Base-by-base conservation (phyloP, 2,888 invertebrate genomes). In the Pseudococcus viburni region DNA sequence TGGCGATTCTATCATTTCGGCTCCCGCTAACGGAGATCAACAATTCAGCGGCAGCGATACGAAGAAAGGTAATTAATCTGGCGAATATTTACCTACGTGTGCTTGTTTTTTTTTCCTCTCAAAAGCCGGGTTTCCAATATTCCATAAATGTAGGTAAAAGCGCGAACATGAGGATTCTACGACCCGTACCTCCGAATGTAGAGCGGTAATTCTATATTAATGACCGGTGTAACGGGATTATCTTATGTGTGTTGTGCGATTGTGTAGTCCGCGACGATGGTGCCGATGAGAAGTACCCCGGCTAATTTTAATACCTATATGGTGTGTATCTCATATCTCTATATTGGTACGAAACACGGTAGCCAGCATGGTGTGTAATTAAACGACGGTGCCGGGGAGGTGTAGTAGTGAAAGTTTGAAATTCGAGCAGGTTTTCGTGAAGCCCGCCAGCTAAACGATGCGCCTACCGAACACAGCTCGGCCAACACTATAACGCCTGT, bases 1-100 rank as follows among this genome's bases (percentile, higher is more conserved):
- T 85, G 85, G 73, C 42, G 88, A 88, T 88, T 88, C 88, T 17
- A 88, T 85, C 26, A 88, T 85, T 9, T 88, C 88, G 6, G 88
- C 88, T 8, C 88, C 88, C 9, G 64, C 84, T 1, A 64, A 87
- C 33, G 73, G 73, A 68, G 87, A 87, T 51, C 73, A 87, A 22
- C 59, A 33, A 12, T 7, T 12, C n/a, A 42, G 8, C 5, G 77
- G n/a, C 9, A 39, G 42, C 42, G 77, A 42, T 77, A 26, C 77
- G 77, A 77, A 77, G 33, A 77, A 77, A 77, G 77, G 77, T 77
- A 77, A 55, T 55, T 55, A 55, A 55, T 55, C 55, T 17, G 5
- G n/a, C n/a, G n/a, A n/a, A n/a, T 17, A 17, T n/a, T n/a, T 15
- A 7, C n/a, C 4, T 55, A 12, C 11, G 8, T 68, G 68, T 68